Evolutionary conservation across 2,888 invertebrate genomes (phyloP), one percentile per base, ranked within the genome.

Genomic region (Sminthurides aquaticus): DNA sequence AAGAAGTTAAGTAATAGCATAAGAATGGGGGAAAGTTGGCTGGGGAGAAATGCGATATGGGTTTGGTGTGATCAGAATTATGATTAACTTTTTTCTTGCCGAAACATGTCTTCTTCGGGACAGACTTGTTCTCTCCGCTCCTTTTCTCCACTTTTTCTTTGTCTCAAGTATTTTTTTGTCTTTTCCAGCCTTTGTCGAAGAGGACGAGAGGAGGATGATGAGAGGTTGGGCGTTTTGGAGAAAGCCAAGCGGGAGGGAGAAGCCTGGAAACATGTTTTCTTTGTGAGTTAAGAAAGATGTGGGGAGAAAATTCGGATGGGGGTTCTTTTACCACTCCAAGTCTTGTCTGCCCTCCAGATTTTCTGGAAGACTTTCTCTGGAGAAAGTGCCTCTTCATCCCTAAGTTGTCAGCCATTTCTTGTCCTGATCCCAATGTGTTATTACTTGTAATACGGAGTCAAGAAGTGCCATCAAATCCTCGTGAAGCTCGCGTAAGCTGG

Each of bases 61-160:
- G 57, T 64, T 66, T 54, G 65, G 57, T 70, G 70, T 70, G 70
- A 66, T 68, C 67, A 61, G 70, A 70, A 70, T 70, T 68, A 70
- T 70, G 70, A 70, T 70, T 63, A 70, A 70, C 64, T 68, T 70
- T 70, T 67, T 64, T 64, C 43, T 49, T 20, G 15, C 28, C 43
- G 15, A 34, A 34, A 34, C 43, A 34, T 34, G 43, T 57, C 34
- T 58, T 52, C 58, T 58, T 58, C 54, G 48, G 26, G 24, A 27
- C 34, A 48, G 25, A 1, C 57, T 52, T 43, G 15, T 20, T 3
- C 52, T 15, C 25, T 52, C 54, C 43, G 18, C 8, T 34, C 43
- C 15, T 5, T 5, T 34, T 15, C 15, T 34, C 8, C 43, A 43
- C 3, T 20, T 34, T 62, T 62, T 54, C 62, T 48, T 62, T 62